Base-by-base conservation (phyloP, 2,888 invertebrate species). In the Cryptocheilus praepositus region DNA sequence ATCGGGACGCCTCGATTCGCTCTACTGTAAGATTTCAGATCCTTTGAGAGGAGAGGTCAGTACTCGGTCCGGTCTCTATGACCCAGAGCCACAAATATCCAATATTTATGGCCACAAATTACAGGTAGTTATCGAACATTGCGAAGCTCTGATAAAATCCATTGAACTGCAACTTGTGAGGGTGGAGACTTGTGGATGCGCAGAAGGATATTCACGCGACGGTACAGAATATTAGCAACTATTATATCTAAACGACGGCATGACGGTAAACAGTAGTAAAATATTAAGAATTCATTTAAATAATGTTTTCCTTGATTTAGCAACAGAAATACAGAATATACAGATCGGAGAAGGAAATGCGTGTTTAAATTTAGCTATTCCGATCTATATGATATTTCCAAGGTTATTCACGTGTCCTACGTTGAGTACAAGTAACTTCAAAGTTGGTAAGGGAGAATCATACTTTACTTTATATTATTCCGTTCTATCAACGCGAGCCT, bases 251-350 rank as follows among this genome's bases (percentile, higher is more conserved):
- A 25, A 25, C 25, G 5, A 25, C 36, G 13, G 11, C 7, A 11
- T 36, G 11, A 5, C 8, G 13, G 11, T 36, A 36, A 36, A 36
- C 36, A 36, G 36, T 7, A 36, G 1, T 36, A 13, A n/a, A n/a
- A 19, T 18, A 56, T 44, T 16, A 0, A n/a, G 44, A 44, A 5
- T 43, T 36, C 15, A 43, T 18, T 18, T 5, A 44, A 36, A 36
- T 36, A 7, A 8, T 11, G 16, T 49, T 13, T 49, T 49, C 13
- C 16, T 11, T 54, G 45, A 19, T 25, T 67, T 87, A 96, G 98
- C 97, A 18, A 98, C 98, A 8, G 98, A 99, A 92, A 96, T 99
- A 80, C 98, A 98, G 91, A 98, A 98, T 88, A 97, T 99, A 86
- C 98, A 99, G 91, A 94, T 98, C 71, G 97, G 96, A 0, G 97